Percentiles rank a stretch among this genome's conserved stretches.
Evolutionary conservation across 2,888 invertebrate genomes (phyloP).

Genomic region (Pristionchus exspectatus): DNA sequence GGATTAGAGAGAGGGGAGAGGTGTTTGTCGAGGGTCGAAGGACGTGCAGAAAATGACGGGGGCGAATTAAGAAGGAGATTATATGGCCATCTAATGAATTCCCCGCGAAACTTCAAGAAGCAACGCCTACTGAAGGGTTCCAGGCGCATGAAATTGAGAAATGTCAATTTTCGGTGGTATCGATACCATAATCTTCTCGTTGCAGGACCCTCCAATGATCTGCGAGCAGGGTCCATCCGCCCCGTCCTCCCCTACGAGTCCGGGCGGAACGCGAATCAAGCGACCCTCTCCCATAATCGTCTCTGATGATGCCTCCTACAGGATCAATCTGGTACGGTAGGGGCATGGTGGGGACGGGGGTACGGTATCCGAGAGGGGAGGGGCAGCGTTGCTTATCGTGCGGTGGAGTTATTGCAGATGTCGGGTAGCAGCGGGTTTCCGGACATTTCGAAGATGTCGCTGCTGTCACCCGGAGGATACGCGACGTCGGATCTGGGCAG

Average conservation of each 20-base stretch:
- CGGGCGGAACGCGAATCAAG: constrained; percentile 60
- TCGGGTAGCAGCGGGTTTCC: constrained; percentile 53
- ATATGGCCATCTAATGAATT: neutral
- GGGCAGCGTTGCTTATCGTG: constrained; percentile 19
- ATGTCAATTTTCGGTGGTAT: too few species aligned
- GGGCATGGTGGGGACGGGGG: constrained; percentile 11
- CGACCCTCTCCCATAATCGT: constrained; percentile 71
- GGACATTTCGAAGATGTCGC: constrained; percentile 51
- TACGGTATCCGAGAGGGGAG: neutral
- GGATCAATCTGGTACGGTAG: constrained; percentile 74
- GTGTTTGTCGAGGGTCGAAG: constrained; percentile 13
- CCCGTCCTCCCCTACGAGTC: constrained; percentile 75
- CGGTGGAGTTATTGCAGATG: constrained; percentile 48
- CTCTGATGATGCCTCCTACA: constrained; percentile 73
- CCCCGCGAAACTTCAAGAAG: neutral
- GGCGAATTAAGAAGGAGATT: neutral
- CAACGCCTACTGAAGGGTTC: too few species aligned
- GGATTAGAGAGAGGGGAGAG: constrained; percentile 36
- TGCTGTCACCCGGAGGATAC: constrained; percentile 73
- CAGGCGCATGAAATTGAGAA: too few species aligned
- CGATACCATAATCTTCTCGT: constrained; percentile 29
- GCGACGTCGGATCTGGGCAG: constrained; percentile 78
- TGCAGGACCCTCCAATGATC: constrained; percentile 76
- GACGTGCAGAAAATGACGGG: constrained; percentile 16
- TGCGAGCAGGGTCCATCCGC: constrained; percentile 77